Percentiles rank a stretch among this genome's conserved stretches.
Evolutionary conservation across 2,113 vertebrate species (phyloP).

Genomic region (Lepidothrix coronata): DNA sequence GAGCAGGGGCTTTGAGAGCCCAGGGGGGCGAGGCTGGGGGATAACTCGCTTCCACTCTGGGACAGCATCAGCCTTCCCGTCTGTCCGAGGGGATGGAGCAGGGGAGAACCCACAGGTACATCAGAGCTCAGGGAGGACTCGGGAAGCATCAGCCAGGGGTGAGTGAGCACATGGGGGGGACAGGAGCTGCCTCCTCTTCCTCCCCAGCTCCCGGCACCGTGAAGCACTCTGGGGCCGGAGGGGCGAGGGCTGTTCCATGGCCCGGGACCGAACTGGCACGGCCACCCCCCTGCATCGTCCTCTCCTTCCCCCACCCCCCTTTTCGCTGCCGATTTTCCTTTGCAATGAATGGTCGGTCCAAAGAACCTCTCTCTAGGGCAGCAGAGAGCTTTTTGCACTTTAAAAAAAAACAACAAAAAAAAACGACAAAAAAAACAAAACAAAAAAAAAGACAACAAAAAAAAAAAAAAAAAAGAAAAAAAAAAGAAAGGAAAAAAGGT

Average conservation of each 20-base stretch:
- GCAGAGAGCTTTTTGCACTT: constrained; percentile 84
- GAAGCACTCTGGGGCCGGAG: constrained; percentile 8
- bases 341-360: constrained; percentile 80
- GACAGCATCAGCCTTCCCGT: neutral
- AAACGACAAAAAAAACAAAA: neutral
- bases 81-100: neutral
- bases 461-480: neutral
- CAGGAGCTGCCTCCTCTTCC: constrained; percentile 19
- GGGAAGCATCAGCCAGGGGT: constrained; percentile 37
- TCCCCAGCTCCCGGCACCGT: neutral
- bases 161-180: neutral
- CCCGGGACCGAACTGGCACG: constrained; percentile 1
- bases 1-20: neutral
- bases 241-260: neutral
- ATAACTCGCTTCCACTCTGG: neutral
- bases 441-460: neutral
- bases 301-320: constrained; percentile 6
- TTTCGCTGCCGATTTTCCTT: constrained; percentile 76
- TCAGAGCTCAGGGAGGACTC: constrained; percentile 60
- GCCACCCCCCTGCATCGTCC: neutral
- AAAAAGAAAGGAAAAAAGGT: constrained; percentile 57
- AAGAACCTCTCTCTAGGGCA: constrained; percentile 83
- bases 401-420: constrained; percentile 50
- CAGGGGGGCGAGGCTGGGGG: neutral
- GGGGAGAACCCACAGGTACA: constrained; percentile 29